phyloP scores from a whole-genome alignment of 2,797 vertebrate species.

The Todus mexicanus region DNA sequence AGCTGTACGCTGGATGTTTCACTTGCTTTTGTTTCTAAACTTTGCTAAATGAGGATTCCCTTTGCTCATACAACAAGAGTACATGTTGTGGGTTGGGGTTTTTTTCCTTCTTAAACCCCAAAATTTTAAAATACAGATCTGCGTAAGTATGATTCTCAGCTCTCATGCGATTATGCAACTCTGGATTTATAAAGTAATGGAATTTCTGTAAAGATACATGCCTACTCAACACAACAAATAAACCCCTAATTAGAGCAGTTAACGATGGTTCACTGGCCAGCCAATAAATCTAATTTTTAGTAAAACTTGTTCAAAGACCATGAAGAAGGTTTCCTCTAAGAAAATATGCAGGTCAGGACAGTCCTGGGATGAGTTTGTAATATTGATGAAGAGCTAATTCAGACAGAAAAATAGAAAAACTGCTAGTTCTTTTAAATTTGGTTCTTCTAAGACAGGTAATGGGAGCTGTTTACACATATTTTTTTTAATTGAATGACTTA shows the following conservation, averaged over 20 bases:
- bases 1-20: neutral
- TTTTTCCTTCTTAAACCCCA: neutral
- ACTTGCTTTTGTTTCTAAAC: neutral
- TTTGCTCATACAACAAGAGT: neutral
- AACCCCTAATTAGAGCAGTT: neutral
- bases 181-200: neutral
- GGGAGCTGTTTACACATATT: neutral
- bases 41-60: neutral
- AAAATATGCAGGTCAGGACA: neutral
- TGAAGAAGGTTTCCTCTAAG: neutral
- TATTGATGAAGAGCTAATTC: neutral
- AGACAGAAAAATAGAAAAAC: neutral
- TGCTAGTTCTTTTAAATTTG: neutral
- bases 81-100: neutral
- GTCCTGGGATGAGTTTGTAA: neutral
- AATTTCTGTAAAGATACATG: neutral
- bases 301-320: neutral
- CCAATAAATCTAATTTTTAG: neutral
- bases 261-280: neutral
- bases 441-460: neutral
- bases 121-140: neutral
- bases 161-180: neutral
- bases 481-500: neutral
- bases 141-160: neutral
- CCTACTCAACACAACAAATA: neutral